Evolutionary conservation across 2,888 invertebrate species (phyloP), one percentile per base, ranked within the genome.

Genomic region (Trissoscelio sp.): DNA sequence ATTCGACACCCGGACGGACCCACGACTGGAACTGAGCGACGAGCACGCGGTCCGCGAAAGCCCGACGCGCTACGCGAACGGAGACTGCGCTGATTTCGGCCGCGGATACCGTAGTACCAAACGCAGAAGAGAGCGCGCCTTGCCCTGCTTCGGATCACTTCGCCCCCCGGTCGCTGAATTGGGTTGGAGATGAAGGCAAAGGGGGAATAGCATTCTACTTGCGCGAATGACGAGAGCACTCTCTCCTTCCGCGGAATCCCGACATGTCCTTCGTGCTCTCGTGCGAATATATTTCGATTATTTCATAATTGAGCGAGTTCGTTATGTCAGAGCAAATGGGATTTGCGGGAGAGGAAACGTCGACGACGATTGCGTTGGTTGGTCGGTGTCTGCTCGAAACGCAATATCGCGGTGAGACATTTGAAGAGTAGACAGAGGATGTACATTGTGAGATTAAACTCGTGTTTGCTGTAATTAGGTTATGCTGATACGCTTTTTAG

Each of bases 51-150:
- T 70, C 51, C 51, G 74, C 51, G 34, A 58, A 58, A 57, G 66
- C 31, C 66, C 48, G 66, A 57, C 80, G 70, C 80, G 75, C 75
- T 48, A 64, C 55, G 66, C 70, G 66, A 75, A 80, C 80, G 70
- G 80, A 70, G 80, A 46, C 80, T 80, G 80, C 80, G 80, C 80
- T 70, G 75, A 42, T 75, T 70, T 66, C 46, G 69, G 69, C 16
- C 53, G 53, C 62, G 34, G 46, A 64, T 37, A 44, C 22, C 57
- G 67, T 53, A 22, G 48, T 24, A 48, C 53, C 37, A 34, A 69
- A 55, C 44, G 24, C 58, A 37, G 34, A 66, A 51, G 39, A 58
- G 70, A 64, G 69, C 46, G 66, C 55, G 67, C 70, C 44, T 22
- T 58, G 67, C 66, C 66, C 58, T 77, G 77, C 72, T 67, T 37